Percentiles rank a stretch among this genome's conserved stretches.
phyloP scores from a whole-genome alignment of 2,113 vertebrate genomes.

The Pseudonaja textilis region DNA sequence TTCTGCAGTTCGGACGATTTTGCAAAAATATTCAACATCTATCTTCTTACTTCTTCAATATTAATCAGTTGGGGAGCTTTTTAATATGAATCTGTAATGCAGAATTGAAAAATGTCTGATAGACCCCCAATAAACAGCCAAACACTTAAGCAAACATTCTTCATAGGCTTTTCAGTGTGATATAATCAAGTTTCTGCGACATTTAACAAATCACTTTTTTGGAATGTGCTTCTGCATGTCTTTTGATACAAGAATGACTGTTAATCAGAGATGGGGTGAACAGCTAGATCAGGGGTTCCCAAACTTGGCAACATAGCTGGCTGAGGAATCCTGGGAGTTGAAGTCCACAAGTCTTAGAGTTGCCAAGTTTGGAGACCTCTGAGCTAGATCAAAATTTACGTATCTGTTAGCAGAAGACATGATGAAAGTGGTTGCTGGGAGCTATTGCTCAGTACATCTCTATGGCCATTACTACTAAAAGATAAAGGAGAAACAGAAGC shows the following conservation, averaged over 20 bases:
- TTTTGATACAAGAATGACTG: background rate
- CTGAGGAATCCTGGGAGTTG: no score
- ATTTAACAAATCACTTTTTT: background rate
- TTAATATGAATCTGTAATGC: slow-evolving; percentile 94
- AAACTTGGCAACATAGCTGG: no score
- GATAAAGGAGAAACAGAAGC: background rate
- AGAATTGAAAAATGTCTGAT: slow-evolving; percentile 53
- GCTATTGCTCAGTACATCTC: background rate
- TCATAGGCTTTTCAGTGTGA: background rate
- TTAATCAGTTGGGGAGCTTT: slow-evolving; percentile 81
- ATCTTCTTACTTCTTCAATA: slow-evolving; percentile 44
- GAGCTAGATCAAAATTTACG: background rate
- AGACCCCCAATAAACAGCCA: background rate
- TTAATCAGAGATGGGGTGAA: background rate
- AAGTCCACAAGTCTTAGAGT: no score
- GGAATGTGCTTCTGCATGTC: background rate
- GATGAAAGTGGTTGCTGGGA: background rate
- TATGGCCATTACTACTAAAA: background rate
- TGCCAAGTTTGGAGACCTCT: no score
- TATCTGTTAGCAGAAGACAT: background rate
- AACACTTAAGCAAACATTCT: background rate
- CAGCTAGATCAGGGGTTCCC: no score
- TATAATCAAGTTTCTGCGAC: background rate
- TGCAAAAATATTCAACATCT: slow-evolving; percentile 36
- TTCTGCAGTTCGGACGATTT: slow-evolving; percentile 55